Conservation (phyloP, 2,797 vertebrate genomes). For the Tragelaphus eurycerus region DNA sequence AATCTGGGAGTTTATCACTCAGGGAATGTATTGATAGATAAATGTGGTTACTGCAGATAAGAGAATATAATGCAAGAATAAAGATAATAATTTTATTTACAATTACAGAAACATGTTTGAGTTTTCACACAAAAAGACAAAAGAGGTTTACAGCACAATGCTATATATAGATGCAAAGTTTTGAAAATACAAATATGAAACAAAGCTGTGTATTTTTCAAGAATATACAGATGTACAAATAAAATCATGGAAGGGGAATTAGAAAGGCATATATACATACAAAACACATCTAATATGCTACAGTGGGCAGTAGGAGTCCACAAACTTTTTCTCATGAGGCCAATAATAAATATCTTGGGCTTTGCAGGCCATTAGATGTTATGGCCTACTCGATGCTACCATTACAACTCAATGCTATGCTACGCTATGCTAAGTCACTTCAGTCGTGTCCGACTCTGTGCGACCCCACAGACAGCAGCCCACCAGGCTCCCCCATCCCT, state of each 20-base stretch:
- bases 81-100: not conserved
- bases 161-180: not conserved
- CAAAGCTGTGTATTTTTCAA: constrained; percentile 21
- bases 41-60: not conserved
- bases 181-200: not conserved
- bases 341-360: not conserved
- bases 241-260: not conserved
- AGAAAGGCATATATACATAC: not conserved
- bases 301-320: not conserved
- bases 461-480: no score
- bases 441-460: no score
- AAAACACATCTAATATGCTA: not conserved
- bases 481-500: no score
- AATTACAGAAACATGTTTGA: not conserved
- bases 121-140: not conserved
- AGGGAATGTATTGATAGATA: not conserved
- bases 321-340: not conserved
- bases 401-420: not conserved
- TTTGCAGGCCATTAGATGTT: not conserved
- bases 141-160: not conserved
- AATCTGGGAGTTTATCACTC: not conserved
- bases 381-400: not conserved
- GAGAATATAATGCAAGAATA: not conserved
- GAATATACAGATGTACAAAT: not conserved
- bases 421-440: no score